Evolutionary conservation across 37 sponge, comb jelly and placozoan species (phyloP).

Genomic region (Tethya wilhelma): DNA sequence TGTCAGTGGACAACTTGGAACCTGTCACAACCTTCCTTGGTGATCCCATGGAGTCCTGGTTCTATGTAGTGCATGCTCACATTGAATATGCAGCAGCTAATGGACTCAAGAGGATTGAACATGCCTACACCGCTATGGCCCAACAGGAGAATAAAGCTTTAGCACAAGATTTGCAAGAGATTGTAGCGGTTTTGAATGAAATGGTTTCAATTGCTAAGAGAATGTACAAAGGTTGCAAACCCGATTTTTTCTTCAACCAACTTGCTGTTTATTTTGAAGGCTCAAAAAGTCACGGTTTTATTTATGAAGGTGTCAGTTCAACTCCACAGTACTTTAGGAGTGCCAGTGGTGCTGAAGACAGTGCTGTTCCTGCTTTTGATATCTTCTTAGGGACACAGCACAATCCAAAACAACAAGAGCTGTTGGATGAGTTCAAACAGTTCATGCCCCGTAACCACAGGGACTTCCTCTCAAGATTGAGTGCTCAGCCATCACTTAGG

Average conservation of each 20-base stretch:
- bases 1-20: conserved; percentile 57
- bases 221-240: conserved; percentile 68
- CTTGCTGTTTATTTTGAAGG: conserved; percentile 66
- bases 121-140: no score
- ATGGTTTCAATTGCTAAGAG: conserved; percentile 26
- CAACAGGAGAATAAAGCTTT: conserved; percentile 15
- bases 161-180: background rate
- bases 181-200: conserved; percentile 10
- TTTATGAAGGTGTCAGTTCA: conserved; percentile 64
- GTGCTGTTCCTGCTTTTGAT: conserved; percentile 52
- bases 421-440: conserved; percentile 29
- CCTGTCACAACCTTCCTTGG: conserved; percentile 56
- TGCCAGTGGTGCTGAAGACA: conserved; percentile 73
- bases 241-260: conserved; percentile 51
- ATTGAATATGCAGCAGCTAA: conserved; percentile 69
- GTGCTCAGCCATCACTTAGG: conserved; percentile 38
- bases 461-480: conserved; percentile 43
- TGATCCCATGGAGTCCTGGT: conserved; percentile 74
- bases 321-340: conserved; percentile 59
- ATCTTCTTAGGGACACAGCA: conserved; percentile 50
- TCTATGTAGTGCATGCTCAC: conserved; percentile 42
- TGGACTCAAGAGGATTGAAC: conserved; percentile 48
- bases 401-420: conserved; percentile 5
- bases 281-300: conserved; percentile 55
- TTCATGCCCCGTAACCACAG: conserved; percentile 75